Evolutionary conservation across 2,113 vertebrate genomes (phyloP), one percentile per base, ranked within the genome.

Genomic region (Rhabdomys dilectus): DNA sequence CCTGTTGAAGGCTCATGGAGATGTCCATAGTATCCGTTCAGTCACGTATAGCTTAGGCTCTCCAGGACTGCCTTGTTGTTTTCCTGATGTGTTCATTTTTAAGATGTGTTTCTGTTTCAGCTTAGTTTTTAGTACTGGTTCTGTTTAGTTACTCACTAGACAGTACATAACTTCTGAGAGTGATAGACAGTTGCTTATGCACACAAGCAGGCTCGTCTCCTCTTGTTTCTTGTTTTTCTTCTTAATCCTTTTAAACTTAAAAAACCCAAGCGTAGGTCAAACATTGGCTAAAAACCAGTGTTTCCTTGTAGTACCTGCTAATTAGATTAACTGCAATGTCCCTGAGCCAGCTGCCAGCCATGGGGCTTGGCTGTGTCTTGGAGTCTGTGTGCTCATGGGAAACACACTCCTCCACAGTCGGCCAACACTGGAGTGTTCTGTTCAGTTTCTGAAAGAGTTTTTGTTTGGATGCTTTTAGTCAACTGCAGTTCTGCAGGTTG

Each of bases 71-170:
- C 17, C 26, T 60, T 53, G 51, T 51, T 62, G 29, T 12, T 0
- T 90, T 3, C 39, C 39, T 34, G 17, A 6, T 58, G 3, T 53
- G 70, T 84, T 77, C 48, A n/a, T 93, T 70, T 97, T 89, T 89
- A 90, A 92, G n/a, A 60, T 93, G 17, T 96, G 15, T 92, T 93
- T 88, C 45, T 96, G 36, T 84, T 24, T 60, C 80, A 82, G n/a
- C 62, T 64, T 48, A 84, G 29, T 70, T 72, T 95, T 85, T 24
- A 91, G 45, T 56, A 62, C 72, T 78, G 24, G 42, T 88, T 94
- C 93, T 91, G 76, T 1, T 94, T 73, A 39, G 17, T 72, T 53
- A 81, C 68, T 94, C 60, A 70, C 19, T 91, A 16, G 82, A 39
- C 45, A 70, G 53, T 42, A 21, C 17, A 26, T 77, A n/a, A n/a